Evolutionary conservation across 2,888 invertebrate genomes (phyloP).

Genomic region (Dichetophora obliterata): DNA sequence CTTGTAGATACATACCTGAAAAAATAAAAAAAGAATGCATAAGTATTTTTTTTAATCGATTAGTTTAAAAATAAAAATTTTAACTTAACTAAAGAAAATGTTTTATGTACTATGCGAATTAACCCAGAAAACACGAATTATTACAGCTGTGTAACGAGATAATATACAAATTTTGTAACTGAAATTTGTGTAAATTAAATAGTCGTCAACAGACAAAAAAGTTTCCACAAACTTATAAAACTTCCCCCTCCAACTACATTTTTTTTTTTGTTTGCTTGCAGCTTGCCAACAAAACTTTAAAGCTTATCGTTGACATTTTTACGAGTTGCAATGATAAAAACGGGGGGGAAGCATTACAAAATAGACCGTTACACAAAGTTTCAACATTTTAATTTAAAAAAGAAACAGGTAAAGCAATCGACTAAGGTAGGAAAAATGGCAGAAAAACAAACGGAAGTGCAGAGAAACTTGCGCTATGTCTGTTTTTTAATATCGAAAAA

Average conservation of each 20-base stretch:
- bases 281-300: neutral
- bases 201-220: too few species aligned
- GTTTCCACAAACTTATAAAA: too few species aligned
- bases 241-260: neutral
- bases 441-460: neutral
- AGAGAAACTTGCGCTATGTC: neutral
- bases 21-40: too few species aligned
- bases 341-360: neutral
- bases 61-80: too few species aligned
- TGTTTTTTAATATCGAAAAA: neutral
- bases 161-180: too few species aligned
- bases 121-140: too few species aligned
- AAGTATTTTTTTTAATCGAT: too few species aligned
- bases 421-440: neutral
- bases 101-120: too few species aligned
- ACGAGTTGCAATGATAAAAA: neutral
- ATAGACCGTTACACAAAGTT: neutral
- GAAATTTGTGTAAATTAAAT: too few species aligned
- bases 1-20: too few species aligned
- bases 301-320: constrained; percentile 9
- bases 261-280: neutral
- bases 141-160: too few species aligned
- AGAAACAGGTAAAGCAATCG: neutral
- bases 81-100: too few species aligned
- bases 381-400: neutral